phyloP scores from a whole-genome alignment of 2,797 vertebrate genomes.

The Selene dorsalis region DNA sequence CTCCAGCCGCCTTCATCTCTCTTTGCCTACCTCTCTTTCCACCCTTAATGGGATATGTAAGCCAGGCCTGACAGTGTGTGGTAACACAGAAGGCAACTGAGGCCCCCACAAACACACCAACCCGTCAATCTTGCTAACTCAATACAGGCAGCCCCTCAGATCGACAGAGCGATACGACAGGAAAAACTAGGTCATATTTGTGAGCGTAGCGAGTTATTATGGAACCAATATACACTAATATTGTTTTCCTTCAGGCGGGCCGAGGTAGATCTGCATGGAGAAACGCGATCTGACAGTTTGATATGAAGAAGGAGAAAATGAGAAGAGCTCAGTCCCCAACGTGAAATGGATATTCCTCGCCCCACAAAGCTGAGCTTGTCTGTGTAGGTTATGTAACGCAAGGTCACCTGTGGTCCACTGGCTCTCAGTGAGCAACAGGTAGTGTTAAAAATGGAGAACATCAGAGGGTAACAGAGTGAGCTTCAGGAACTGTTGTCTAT shows the following conservation, averaged over 20 bases:
- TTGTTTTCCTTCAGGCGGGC: slow-evolving; percentile 51
- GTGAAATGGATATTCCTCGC: slow-evolving; percentile 55
- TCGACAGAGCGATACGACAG: slow-evolving; percentile 51
- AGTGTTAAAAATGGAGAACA: not conserved
- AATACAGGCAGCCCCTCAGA: slow-evolving; percentile 65
- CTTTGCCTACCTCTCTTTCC: slow-evolving; percentile 25
- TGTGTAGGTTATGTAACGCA: slow-evolving; percentile 45
- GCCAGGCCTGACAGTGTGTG: slow-evolving; percentile 58
- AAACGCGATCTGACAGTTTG: slow-evolving; percentile 53
- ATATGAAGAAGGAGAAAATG: slow-evolving; percentile 48
- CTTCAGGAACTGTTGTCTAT: not conserved
- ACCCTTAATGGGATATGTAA: slow-evolving; percentile 54
- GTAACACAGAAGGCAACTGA: slow-evolving; percentile 58
- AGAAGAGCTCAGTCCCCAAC: slow-evolving; percentile 28
- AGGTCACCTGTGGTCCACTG: slow-evolving; percentile 53
- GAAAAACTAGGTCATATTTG: slow-evolving; percentile 61
- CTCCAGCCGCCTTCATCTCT: slow-evolving; percentile 13
- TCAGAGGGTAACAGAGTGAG: not conserved
- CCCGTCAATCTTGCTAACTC: slow-evolving; percentile 70
- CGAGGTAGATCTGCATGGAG: slow-evolving; percentile 35
- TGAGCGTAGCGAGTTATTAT: slow-evolving; percentile 52
- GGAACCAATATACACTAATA: slow-evolving; percentile 58
- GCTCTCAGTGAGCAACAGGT: slow-evolving; percentile 23
- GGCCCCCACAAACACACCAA: slow-evolving; percentile 40
- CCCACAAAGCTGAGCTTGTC: slow-evolving; percentile 49